Evolutionary conservation across 2,888 invertebrate species (phyloP), one percentile per base, ranked within the genome.

Genomic region (Magallana nippona): DNA sequence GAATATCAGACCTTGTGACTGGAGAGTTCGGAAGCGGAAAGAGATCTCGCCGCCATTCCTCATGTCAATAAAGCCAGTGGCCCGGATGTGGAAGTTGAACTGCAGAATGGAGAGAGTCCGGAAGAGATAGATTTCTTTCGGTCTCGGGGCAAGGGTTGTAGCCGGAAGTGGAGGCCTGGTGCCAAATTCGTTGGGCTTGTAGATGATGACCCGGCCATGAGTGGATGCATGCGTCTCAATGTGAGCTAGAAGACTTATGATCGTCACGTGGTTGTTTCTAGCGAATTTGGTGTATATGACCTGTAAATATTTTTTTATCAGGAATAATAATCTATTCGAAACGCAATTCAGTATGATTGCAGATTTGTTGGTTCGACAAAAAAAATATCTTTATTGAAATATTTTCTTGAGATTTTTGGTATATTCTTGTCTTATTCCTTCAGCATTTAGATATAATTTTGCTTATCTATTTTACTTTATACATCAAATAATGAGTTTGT

Each of bases 21-120:
- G 88, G 10, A 91, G 86, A 0, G 94, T 93, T 57, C 89, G 87
- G 89, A 94, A 94, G 71, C 90, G 89, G 87, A 93, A 92, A 32
- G 89, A 88, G 10, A 94, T 83, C 2, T 85, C 85, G 22, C 91
- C 89, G 1, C 89, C 90, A 78, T 62, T 22, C 55, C 89, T 84
- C 82, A 89, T 62, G 84, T 88, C 88, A 17, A 88, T 11, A 71
- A 81, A 81, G 55, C 83, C 81, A 15, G 71, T 19, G 60, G 84
- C 80, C 17, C 82, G 79, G 19, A 86, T 63, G 17, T 78, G 44
- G 5, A 71, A 55, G 15, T 79, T 79, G n/a, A 44, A 58, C 63
- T 80, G 55, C 1, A 77, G 77, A 55, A 86, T 78, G 5, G 83
- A 84, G 15, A 86, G 60, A 11, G 84, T 82, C 27, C 56, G 80